Base-by-base conservation (phyloP, 1,140 invertebrate genomes). In the Rhopalosiphum padi region DNA sequence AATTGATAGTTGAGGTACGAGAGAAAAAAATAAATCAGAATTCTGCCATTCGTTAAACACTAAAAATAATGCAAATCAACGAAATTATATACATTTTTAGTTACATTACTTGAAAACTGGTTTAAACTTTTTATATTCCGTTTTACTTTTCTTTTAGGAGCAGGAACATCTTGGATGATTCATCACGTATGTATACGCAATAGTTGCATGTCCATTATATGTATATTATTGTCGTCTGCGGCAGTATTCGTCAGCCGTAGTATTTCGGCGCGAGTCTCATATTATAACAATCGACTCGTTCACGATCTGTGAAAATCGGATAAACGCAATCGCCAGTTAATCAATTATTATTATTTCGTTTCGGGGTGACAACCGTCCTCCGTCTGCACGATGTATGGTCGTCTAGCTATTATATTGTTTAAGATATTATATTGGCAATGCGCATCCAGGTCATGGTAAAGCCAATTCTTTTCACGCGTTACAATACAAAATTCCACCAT, bases 401-500 rank as follows among this genome's bases (percentile, higher is more conserved):
- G 30, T 86, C 41, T n/a, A n/a, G 22, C 37, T 86, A 77, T 18
- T 82, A 82, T 82, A 85, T 60, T 30, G 30, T 30, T 68, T 68
- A n/a, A 68, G 60, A n/a, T 68, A 68, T n/a, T 37, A 43, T 86
- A 46, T 86, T n/a, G 85, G 85, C 25, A 86, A 30, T 86, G 30
- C 85, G 30, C 85, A 86, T 86, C 41, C 85, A 86, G 85, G 85
- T 86, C 83, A 48, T 9, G 37, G 11, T 46, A 43, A 86, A 86
- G 41, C 85, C 85, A n/a, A 86, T 86, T 86, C 85, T 46, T 46
- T 86, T 86, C 85, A 86, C 85, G 41, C 83, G 41, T 25, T 85
- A 85, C 83, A 85, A 85, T 85, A 85, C 83, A 22, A 85, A 41
- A 85, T 85, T 85, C 83, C 83, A 43, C 8, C 41, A 85, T 37